Conservation (phyloP, 2,888 invertebrate genomes). For the Linnaemya vulpina region DNA sequence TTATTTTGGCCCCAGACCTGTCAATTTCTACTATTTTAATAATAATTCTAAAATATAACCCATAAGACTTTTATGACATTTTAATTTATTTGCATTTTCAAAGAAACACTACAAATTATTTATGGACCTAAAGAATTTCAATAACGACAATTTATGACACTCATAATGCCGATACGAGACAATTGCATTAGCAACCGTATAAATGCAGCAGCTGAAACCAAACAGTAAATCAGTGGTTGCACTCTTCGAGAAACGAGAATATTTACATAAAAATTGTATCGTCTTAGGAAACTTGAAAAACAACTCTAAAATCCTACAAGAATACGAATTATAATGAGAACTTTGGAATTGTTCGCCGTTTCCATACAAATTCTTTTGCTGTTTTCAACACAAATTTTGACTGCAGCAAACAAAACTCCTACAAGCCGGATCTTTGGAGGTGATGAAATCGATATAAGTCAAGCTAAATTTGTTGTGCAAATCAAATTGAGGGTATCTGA, state of each 20-base stretch:
- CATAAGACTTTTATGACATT: no score
- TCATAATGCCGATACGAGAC: neutral
- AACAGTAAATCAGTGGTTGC: neutral
- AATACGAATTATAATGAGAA: neutral
- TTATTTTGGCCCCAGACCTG: no score
- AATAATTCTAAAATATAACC: no score
- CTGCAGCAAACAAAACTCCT: neutral
- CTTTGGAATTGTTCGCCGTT: neutral
- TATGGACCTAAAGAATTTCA: neutral
- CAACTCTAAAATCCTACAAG: neutral
- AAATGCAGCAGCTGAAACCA: neutral
- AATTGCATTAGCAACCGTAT: neutral
- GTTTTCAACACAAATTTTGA: neutral
- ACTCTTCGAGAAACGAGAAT: neutral
- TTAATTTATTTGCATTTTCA: no score
- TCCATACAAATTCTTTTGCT: neutral
- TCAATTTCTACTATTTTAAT: no score
- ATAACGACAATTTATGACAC: neutral
- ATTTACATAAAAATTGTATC: neutral
- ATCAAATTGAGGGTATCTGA: neutral
- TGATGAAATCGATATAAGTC: neutral
- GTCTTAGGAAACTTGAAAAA: neutral
- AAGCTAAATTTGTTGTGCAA: slow-evolving; percentile 30
- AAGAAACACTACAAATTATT: neutral
- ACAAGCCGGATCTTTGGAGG: slow-evolving; percentile 8